These are phyloP conservation scores for Cryptocheilus praepositus DNA, from an alignment of 2,888 invertebrate genomes.

Conservation along the genomic window DNA sequence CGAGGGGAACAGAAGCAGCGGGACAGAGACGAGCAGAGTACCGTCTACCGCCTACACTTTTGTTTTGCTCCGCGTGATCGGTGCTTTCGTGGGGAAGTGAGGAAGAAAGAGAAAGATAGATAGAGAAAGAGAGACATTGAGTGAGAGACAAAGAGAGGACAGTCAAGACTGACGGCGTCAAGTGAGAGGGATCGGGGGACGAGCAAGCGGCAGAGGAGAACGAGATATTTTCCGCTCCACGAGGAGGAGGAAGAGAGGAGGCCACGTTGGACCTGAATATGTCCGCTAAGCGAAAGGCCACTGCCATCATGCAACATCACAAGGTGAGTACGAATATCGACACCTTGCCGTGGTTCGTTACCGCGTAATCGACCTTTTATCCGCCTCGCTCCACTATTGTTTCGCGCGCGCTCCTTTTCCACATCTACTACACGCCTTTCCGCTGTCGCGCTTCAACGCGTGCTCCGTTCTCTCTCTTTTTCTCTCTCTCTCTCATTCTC, in stretches of 20 bases:
- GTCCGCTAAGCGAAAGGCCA: constrained; percentile 86
- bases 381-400: too few species aligned
- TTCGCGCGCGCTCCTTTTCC: too few species aligned
- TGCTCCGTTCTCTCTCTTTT: neutral
- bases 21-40: neutral
- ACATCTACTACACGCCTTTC: too few species aligned
- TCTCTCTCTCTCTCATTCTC: constrained; percentile 1
- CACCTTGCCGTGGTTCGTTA: constrained; percentile 14
- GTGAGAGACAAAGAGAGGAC: constrained; percentile 20
- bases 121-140: constrained; percentile 5
- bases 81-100: constrained; percentile 1
- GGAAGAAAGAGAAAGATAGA: neutral
- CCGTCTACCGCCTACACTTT: neutral
- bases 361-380: constrained; percentile 11
- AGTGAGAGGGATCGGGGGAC: neutral
- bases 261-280: constrained; percentile 71
- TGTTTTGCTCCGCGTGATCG: constrained; percentile 11
- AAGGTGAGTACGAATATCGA: constrained; percentile 67
- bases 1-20: neutral
- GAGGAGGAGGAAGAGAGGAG: constrained; percentile 43
- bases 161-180: neutral
- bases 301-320: constrained; percentile 83
- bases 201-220: constrained; percentile 15
- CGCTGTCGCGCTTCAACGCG: too few species aligned
- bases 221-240: constrained; percentile 39